A percentile compares a stretch with the other conserved stretches of the same genome.
phyloP scores from a whole-genome alignment of 2,113 vertebrate genomes.

The Thryonomys swinderianus region DNA sequence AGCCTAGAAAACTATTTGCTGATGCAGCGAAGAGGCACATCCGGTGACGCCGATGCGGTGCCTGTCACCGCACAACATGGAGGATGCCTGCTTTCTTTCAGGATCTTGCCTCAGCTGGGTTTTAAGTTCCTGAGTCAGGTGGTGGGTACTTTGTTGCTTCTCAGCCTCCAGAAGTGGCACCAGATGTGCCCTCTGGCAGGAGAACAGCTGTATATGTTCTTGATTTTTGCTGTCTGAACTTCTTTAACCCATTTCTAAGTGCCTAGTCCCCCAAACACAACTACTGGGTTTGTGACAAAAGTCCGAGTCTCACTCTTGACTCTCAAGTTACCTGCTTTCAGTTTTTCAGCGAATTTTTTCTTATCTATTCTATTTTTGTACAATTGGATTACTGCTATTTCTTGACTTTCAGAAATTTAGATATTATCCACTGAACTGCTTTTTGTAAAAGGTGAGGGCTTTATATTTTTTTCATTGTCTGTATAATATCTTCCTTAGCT shows the following conservation, averaged over 20 bases:
- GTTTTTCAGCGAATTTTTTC: neutral
- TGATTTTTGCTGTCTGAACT: neutral
- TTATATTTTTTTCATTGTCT: neutral
- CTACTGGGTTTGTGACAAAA: neutral
- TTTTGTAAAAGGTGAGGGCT: neutral
- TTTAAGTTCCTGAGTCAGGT: neutral
- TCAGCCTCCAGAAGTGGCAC: neutral
- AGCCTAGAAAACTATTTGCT: neutral
- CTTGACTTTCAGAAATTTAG: neutral
- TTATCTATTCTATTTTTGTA: conserved; percentile 30
- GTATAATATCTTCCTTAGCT: neutral
- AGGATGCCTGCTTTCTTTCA: neutral
- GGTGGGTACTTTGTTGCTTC: neutral
- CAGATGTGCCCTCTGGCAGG: neutral
- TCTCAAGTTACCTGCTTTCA: neutral
- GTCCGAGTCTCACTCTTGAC: neutral
- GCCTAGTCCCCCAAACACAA: neutral
- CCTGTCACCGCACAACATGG: rapidly evolving
- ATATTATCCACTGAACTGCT: neutral
- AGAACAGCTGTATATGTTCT: neutral
- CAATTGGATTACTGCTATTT: neutral
- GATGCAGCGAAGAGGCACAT: rapidly evolving
- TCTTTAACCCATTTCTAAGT: neutral
- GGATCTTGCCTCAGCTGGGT: neutral
- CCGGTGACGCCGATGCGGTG: rapidly evolving